Conservation (phyloP, 92 coral and sea anemone species). For the Pocillopora meandrina region DNA sequence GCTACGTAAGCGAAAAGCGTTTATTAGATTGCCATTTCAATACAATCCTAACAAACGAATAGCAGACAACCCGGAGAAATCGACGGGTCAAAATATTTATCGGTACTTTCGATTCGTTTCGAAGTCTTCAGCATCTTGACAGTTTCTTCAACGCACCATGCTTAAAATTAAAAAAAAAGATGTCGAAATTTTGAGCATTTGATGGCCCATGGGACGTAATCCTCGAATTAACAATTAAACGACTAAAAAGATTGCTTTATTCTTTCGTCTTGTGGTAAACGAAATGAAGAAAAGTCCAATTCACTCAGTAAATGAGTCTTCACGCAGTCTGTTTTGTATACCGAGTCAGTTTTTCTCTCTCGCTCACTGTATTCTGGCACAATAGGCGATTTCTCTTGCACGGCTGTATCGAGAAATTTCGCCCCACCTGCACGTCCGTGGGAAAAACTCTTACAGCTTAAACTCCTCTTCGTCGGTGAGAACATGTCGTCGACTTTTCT, state of each 20-base stretch:
- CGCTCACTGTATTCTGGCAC: neutral
- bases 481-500: constrained; percentile 44
- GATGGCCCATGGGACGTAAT: constrained; percentile 3
- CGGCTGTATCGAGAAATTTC: neutral
- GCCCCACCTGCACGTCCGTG: neutral
- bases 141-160: neutral
- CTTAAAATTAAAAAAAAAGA: neutral
- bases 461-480: constrained; percentile 49
- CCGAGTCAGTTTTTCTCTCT: constrained; percentile 3
- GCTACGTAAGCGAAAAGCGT: neutral
- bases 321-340: constrained; percentile 8
- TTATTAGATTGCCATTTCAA: constrained; percentile 1
- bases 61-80: neutral
- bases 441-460: constrained; percentile 38
- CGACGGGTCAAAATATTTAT: neutral
- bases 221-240: constrained; percentile 6
- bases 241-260: constrained; percentile 1
- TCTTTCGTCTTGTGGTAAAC: neutral
- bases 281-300: neutral
- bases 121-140: neutral
- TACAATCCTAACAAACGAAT: neutral
- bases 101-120: neutral
- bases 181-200: constrained; percentile 23
- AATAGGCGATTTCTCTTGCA: neutral
- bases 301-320: constrained; percentile 1